Evolutionary conservation across 30 jellyfish, hydroid and myxozoan species (phyloP).

Genomic region (Hydra vulgaris): DNA sequence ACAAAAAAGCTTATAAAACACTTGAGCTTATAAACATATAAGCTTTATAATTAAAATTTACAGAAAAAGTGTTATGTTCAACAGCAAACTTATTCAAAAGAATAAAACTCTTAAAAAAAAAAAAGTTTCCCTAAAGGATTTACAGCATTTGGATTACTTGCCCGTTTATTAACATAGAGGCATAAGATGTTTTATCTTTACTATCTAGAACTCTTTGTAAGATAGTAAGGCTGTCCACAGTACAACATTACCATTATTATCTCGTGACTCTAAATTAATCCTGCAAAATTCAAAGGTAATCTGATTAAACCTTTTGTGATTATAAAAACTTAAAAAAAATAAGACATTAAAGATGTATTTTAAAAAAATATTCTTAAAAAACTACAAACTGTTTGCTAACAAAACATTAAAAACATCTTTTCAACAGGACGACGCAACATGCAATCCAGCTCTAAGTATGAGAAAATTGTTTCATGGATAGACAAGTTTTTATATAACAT

Average conservation of each 20-base stretch:
- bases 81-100: not conserved
- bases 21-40: not conserved
- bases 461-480: too few relatives aligned
- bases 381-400: slow-evolving; percentile 63
- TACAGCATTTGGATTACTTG: slow-evolving; percentile 91
- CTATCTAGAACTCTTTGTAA: slow-evolving; percentile 34
- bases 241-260: slow-evolving; percentile 74
- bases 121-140: slow-evolving; percentile 39
- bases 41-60: too few relatives aligned
- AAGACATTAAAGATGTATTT: not conserved
- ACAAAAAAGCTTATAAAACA: too few relatives aligned
- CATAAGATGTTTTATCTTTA: slow-evolving; percentile 46
- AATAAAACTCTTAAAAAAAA: not conserved
- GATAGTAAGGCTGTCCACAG: slow-evolving; percentile 84
- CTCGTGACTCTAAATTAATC: slow-evolving; percentile 52
- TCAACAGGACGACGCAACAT: slow-evolving; percentile 49
- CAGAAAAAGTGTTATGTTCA: not conserved
- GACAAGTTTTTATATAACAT: not conserved
- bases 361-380: not conserved
- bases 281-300: not conserved
- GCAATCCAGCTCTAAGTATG: slow-evolving; percentile 62
- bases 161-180: slow-evolving; percentile 73
- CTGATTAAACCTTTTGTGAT: too few relatives aligned
- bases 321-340: not conserved
- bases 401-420: slow-evolving; percentile 56